Conservation (phyloP, 2,888 invertebrate genomes). For the Fragum fragum region DNA sequence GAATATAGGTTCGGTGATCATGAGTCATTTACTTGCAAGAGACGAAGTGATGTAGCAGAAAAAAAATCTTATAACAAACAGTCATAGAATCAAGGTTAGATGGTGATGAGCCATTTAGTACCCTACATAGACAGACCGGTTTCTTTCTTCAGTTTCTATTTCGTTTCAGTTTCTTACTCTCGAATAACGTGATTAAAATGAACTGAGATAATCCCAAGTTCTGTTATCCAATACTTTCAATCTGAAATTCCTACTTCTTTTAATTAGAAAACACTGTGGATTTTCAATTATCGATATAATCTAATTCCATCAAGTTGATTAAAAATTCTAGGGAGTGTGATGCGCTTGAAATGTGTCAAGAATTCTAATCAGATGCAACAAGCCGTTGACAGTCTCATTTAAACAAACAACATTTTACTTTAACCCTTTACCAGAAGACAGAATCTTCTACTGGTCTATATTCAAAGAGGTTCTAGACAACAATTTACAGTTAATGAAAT, state of each 20-base stretch:
- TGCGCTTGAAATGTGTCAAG: conserved; percentile 9
- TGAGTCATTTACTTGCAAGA: too few species aligned
- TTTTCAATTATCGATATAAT: conserved; percentile 18
- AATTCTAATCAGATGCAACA: conserved; percentile 4
- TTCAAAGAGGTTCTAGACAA: too few species aligned
- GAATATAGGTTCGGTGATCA: too few species aligned
- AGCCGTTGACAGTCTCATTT: neutral
- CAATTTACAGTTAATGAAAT: too few species aligned
- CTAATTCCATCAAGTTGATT: conserved; percentile 17
- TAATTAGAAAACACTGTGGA: conserved; percentile 20
- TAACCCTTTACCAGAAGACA: too few species aligned
- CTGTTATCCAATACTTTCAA: conserved; percentile 6
- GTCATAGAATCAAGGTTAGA: too few species aligned
- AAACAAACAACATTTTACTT: neutral
- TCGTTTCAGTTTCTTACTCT: neutral
- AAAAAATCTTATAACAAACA: too few species aligned
- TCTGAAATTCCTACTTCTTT: conserved; percentile 5
- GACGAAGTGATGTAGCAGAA: too few species aligned
- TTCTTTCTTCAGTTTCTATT: neutral
- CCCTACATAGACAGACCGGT: neutral
- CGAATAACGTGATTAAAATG: neutral
- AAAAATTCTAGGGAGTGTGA: conserved; percentile 18
- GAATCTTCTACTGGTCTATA: too few species aligned
- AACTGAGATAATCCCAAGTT: neutral
- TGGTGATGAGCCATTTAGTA: too few species aligned